Evolutionary conservation across 2,797 vertebrate genomes (phyloP).

Genomic region (Paramormyrops hopkinsi): DNA sequence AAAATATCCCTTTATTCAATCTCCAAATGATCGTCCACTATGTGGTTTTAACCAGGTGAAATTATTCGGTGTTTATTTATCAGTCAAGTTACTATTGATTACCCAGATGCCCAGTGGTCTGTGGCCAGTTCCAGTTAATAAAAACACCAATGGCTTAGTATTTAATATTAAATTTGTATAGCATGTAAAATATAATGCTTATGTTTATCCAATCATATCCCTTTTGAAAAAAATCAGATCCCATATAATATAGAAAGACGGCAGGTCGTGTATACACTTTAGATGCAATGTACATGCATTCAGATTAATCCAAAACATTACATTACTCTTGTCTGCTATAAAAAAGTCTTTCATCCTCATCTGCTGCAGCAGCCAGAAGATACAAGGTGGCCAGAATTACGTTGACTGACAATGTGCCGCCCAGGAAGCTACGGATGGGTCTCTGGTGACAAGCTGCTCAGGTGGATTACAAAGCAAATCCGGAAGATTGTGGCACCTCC

Average conservation of each 20-base stretch:
- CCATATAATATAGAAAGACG: not conserved
- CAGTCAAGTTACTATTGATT: not conserved
- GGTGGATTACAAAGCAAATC: not conserved
- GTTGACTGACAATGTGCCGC: not conserved
- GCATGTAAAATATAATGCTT: not conserved
- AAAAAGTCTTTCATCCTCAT: not conserved
- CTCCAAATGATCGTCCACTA: not conserved
- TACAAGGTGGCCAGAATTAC: not conserved
- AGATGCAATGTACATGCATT: not conserved
- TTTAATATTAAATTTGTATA: not conserved
- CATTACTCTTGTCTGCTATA: not conserved
- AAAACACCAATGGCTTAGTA: not conserved
- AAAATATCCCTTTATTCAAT: not conserved
- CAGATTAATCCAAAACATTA: constrained; percentile 32
- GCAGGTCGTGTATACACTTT: not conserved
- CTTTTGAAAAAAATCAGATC: not conserved
- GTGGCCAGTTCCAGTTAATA: not conserved
- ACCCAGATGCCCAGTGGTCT: not conserved
- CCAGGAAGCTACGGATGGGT: not conserved
- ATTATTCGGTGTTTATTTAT: not conserved
- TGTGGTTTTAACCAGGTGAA: not conserved
- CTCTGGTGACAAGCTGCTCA: not conserved
- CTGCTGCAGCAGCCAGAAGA: constrained; percentile 12
- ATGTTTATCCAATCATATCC: not conserved
- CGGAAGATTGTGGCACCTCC: not conserved